Conservation (phyloP, 2,797 vertebrate genomes). For the Toxotes lorentzi region DNA sequence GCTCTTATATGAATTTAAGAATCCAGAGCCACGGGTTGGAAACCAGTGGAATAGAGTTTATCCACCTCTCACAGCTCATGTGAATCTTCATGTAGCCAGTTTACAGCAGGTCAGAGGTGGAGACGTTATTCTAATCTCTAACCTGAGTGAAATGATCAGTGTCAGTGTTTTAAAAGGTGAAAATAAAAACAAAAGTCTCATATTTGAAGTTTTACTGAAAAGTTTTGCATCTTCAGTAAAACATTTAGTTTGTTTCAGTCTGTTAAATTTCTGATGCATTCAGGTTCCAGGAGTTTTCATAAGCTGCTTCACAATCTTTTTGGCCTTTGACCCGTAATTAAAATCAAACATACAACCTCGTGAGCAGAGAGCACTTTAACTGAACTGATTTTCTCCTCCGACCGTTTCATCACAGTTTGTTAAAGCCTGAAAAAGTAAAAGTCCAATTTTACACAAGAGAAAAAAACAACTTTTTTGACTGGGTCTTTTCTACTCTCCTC, state of each 20-base stretch:
- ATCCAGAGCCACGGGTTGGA: not conserved
- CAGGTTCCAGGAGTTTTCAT: not conserved
- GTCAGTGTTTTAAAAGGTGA: too few relatives aligned
- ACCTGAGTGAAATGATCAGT: not conserved
- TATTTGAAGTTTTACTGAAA: not conserved
- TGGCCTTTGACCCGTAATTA: slow-evolving; percentile 4
- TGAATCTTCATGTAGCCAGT: not conserved
- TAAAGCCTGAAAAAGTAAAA: too few relatives aligned
- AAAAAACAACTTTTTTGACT: not conserved
- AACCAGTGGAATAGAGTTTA: not conserved
- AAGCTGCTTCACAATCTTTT: slow-evolving; percentile 1
- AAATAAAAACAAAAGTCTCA: not conserved
- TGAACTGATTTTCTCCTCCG: not conserved
- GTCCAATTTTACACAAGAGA: not conserved
- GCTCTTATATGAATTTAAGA: not conserved
- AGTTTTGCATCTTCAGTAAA: too few relatives aligned
- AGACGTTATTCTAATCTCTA: not conserved
- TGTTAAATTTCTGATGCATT: not conserved
- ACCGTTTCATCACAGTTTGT: too few relatives aligned
- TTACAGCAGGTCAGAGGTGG: too few relatives aligned
- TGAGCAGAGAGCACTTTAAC: not conserved
- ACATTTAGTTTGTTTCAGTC: not conserved
- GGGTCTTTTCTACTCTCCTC: not conserved
- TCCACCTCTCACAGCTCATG: too few relatives aligned
- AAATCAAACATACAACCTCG: too few relatives aligned